Evolutionary conservation across 2,113 vertebrate genomes (phyloP), one percentile per base, ranked within the genome.

Genomic region (Apaloderma vittatum): DNA sequence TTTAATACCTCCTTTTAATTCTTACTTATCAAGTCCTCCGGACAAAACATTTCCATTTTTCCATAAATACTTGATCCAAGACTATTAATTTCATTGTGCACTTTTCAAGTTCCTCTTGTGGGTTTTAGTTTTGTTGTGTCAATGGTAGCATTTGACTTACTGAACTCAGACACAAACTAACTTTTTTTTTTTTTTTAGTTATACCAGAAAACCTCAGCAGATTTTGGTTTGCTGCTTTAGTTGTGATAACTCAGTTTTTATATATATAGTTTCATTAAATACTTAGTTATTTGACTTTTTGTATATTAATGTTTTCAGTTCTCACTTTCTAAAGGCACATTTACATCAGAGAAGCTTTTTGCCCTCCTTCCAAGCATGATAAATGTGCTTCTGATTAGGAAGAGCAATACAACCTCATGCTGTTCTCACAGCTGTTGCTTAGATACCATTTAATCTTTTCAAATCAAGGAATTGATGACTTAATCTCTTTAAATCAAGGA

Each of bases 151-250:
- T 98, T 97, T 97, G 96, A 96, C 94, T 95, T 98, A 96, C 57
- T 97, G 96, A 98, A 98, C 62, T 96, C 93, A 96, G 97, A 98
- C 98, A 98, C 97, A 97, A 97, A 97, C 98, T 98, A 97, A 98
- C 96, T 67, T 84, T 98, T 96, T 86, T 84, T 98, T 96, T 86
- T 93, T 91, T 97, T 96, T 97, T 96, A 97, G 97, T 98, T 97
- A 94, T 96, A 97, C 97, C 97, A 96, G 97, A 98, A 97, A 97
- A 98, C 98, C 98, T 98, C 98, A 95, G 98, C 98, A 98, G 98
- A 98, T 97, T 90, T 95, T 97, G 97, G 98, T 98, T 98, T 98
- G 98, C 98, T 99, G 98, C 98, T 98, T 99, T 98, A 97, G 97
- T 96, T 97, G 97, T 97, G 96, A 97, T 98, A 97, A 98, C 97